Conservation (phyloP, 1,140 invertebrate genomes). For the Spodoptera frugiperda region DNA sequence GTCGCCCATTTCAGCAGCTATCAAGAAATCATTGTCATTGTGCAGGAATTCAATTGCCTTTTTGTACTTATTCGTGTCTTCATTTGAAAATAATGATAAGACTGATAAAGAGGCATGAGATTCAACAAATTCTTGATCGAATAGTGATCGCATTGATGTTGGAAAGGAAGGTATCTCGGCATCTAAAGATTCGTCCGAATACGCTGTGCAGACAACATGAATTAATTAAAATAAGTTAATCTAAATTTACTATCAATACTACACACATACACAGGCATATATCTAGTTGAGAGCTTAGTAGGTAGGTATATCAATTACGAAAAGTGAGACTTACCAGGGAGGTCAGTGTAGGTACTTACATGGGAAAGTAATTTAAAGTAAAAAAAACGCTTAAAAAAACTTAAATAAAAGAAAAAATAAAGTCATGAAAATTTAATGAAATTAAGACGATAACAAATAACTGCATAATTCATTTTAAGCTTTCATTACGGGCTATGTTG, state of each 20-base stretch:
- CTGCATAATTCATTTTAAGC: not conserved
- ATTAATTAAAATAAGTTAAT: no score
- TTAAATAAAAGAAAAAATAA: not conserved
- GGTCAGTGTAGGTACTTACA: no score
- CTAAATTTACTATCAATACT: no score
- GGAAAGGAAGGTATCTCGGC: slow-evolving; percentile 65
- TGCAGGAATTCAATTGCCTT: slow-evolving; percentile 68
- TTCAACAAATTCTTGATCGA: not conserved
- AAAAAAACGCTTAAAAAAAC: no score
- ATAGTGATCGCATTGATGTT: slow-evolving; percentile 59
- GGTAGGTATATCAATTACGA: no score
- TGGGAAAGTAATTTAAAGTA: no score
- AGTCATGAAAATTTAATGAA: not conserved
- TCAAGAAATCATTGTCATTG: slow-evolving; percentile 68
- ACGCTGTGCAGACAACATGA: slow-evolving; percentile 50
- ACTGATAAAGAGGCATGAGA: slow-evolving; percentile 30
- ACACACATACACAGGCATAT: no score
- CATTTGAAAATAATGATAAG: slow-evolving; percentile 40
- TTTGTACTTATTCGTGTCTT: slow-evolving; percentile 52
- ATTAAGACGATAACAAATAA: slow-evolving; percentile 7
- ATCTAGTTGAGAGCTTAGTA: no score
- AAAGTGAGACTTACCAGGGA: no score
- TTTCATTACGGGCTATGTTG: not conserved
- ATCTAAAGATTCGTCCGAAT: slow-evolving; percentile 65
- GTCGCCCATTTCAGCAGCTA: slow-evolving; percentile 72